Evolutionary conservation across 2,888 invertebrate species (phyloP).

Genomic region (Polyploca ridens): DNA sequence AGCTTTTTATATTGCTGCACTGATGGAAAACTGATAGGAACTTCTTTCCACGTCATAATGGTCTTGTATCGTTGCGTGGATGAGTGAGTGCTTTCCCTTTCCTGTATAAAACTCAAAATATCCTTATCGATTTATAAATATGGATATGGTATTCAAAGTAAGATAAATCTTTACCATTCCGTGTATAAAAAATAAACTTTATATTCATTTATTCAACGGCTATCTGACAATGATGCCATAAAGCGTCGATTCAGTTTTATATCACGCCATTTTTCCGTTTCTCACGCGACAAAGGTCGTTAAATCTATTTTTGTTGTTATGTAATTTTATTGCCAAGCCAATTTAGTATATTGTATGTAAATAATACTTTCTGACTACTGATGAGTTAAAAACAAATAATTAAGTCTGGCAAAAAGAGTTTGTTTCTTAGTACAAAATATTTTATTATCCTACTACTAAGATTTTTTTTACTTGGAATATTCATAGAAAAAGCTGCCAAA

Average conservation of each 20-base stretch:
- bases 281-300: neutral
- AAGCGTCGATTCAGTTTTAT: conserved; percentile 1
- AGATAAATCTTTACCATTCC: neutral
- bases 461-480: no score
- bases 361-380: no score
- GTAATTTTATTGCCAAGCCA: neutral
- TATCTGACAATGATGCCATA: neutral
- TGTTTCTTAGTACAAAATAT: no score
- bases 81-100: no score
- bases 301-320: conserved; percentile 2
- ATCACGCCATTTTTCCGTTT: neutral
- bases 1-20: no score
- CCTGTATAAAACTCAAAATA: neutral
- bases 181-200: neutral
- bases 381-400: no score
- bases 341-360: neutral
- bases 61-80: no score
- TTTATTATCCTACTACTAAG: no score
- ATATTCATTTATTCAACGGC: conserved; percentile 13
- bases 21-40: no score
- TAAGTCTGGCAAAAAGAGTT: no score
- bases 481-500: no score
- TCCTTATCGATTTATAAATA: neutral
- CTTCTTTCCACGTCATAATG: no score
- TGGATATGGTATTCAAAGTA: neutral